Percentiles rank a stretch among this genome's conserved stretches.
These are phyloP conservation scores for Nyctereutes procyonoides DNA, from an alignment of 2,113 vertebrate species.

Conservation along the genomic window DNA sequence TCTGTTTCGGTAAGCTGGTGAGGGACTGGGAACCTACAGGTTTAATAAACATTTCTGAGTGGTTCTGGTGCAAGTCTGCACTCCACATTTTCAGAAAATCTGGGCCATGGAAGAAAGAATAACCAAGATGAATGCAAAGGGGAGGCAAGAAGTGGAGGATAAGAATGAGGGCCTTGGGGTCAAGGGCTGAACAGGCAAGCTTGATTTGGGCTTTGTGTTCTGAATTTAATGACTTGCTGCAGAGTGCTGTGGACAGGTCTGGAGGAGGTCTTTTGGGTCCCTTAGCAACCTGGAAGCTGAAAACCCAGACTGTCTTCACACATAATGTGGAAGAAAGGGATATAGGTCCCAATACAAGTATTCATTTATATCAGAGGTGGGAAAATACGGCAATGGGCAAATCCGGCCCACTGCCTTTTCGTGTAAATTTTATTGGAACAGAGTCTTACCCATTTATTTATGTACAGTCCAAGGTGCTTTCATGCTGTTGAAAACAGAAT, in stretches of 20 bases:
- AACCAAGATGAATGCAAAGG: neutral
- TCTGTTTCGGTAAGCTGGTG: neutral
- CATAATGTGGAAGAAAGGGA: neutral
- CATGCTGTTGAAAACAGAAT: neutral
- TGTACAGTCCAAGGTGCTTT: neutral
- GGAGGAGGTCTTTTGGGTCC: neutral
- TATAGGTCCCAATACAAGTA: neutral
- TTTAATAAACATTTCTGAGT: neutral
- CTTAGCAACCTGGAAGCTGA: neutral
- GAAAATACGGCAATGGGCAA: neutral
- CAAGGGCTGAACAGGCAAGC: neutral
- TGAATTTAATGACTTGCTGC: too few relatives aligned
- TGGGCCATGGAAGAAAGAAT: neutral
- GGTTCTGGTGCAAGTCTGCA: neutral
- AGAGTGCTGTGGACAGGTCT: neutral
- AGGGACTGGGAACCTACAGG: too few relatives aligned
- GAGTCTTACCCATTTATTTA: accelerated
- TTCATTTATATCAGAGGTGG: neutral
- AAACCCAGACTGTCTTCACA: neutral
- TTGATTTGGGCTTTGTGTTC: neutral
- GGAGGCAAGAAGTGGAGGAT: neutral
- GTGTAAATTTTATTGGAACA: neutral
- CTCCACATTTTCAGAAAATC: neutral
- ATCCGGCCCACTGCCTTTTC: neutral
- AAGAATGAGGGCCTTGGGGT: neutral